Base-by-base conservation (phyloP, 1,140 invertebrate genomes). In the Theocolax elegans region DNA sequence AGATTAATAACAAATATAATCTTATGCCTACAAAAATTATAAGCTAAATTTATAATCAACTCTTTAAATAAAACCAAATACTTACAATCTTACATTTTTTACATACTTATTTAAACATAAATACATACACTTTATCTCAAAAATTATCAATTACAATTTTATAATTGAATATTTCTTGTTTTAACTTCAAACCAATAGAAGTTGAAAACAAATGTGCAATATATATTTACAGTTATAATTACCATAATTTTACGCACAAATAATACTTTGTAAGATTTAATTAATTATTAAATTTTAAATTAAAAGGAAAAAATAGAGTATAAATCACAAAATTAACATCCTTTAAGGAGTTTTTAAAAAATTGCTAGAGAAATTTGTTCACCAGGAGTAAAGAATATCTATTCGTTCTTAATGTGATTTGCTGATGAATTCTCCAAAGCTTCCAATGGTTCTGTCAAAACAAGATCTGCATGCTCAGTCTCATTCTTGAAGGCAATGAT, bases 401-500 rank as follows among this genome's bases (percentile, higher is more conserved):
- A 85, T 77, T 86, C 84, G 65, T 83, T 85, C 9, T 79, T 69
- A n/a, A 83, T 75, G 58, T 82, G 83, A 72, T 82, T 83, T 12
- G 80, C 71, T 25, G 80, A 64, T 59, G 84, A 79, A 67, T 53
- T 79, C 23, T 86, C 82, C 31, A 79, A 72, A 1, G 74, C 74
- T 0, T 85, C 83, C 0, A 86, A 76, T 17, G 74, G 74, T 9
- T 83, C 83, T 1, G 76, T 10, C 10, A 86, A 75, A n/a, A 85
- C 66, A 12, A 81, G 77, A 0, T 83, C 82, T 4, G 76, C 56
- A n/a, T 79, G 78, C 9, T 85, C 85, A 27, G 75, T 7, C 77
- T 74, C 62, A 87, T 87, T 65, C 31, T 84, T 84, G n/a, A 89
- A 83, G 15, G 88, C 86, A 54, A 92, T 91, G 84, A 92, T 91